phyloP scores from a whole-genome alignment of 2,888 invertebrate genomes.

The Steinernema hermaphroditum region DNA sequence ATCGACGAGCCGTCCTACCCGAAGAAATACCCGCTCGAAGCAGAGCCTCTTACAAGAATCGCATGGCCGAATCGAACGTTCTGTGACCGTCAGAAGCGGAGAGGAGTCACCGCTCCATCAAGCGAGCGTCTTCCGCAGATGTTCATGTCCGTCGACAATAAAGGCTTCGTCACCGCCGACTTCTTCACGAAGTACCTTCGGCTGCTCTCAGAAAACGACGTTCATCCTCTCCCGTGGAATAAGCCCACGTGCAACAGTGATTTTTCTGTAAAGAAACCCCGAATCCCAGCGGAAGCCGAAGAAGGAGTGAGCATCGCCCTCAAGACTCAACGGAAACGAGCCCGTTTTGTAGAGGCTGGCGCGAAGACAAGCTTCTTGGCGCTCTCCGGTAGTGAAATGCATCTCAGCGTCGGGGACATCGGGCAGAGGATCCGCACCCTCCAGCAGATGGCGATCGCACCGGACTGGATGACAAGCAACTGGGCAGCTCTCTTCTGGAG shows the following conservation, averaged over 20 bases:
- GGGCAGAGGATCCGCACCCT: slow-evolving; percentile 79
- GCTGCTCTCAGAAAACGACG: slow-evolving; percentile 31
- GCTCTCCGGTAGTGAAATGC: slow-evolving; percentile 73
- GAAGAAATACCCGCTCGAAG: slow-evolving; percentile 35
- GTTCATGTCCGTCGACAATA: slow-evolving; percentile 79
- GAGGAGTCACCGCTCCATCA: neutral
- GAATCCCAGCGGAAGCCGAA: slow-evolving; percentile 30
- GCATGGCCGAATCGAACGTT: neutral
- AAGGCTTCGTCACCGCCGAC: slow-evolving; percentile 75
- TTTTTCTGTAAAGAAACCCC: neutral
- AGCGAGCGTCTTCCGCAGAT: slow-evolving; percentile 70
- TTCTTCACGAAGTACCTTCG: slow-evolving; percentile 42
- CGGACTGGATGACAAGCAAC: slow-evolving; percentile 77
- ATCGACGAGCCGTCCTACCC: slow-evolving; percentile 41
- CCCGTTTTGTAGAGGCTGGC: slow-evolving; percentile 67
- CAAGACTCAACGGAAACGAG: neutral
- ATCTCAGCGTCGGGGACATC: slow-evolving; percentile 74
- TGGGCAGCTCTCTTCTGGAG: slow-evolving; percentile 81
- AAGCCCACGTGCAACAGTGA: slow-evolving; percentile 43
- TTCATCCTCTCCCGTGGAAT: slow-evolving; percentile 44
- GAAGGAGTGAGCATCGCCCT: slow-evolving; percentile 25
- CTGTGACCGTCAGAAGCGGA: neutral
- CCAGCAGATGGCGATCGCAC: slow-evolving; percentile 70
- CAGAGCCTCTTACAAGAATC: neutral
- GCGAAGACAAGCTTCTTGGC: slow-evolving; percentile 74